Base-by-base conservation (phyloP, 1,140 invertebrate genomes). In the Oppia nitens region DNA sequence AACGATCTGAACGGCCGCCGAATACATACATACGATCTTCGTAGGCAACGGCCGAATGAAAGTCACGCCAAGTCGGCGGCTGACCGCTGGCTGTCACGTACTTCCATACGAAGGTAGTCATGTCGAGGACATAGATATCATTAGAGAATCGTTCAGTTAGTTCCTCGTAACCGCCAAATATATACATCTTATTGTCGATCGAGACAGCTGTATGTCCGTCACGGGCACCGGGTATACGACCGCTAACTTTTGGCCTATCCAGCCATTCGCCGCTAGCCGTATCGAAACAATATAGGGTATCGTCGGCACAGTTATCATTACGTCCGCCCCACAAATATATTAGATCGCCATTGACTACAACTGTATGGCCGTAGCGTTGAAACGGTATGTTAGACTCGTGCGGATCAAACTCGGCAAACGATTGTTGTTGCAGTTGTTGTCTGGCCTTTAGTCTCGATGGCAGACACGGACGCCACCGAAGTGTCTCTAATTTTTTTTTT, bases 181-280 rank as follows among this genome's bases (percentile, higher is more conserved):
- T 82, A 66, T 82, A 89, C 88, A 94, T 93, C 64, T 78, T 79
- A 65, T 85, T 74, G 59, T 77, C 75, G 59, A 87, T 81, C 9
- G 92, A 73, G 69, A 86, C 87, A 2, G 88, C 87, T 17, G 86
- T 83, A 71, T 94, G 90, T 0, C 90, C 90, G 75, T 94, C 90
- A 65, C 87, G 76, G 0, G 86, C 80, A 55, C 79, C 79, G 0
- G 90, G 89, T 49, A 81, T 71, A 14, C 70, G 69, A 0, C 87
- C 87, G 3, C 71, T 72, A 0, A 82, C 79, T 60, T 66, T 28
- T 11, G 84, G 81, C 32, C 71, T 73, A 28, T 71, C 6, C 6
- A 40, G 78, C 88, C 87, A 91, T 61, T 72, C 74, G 21, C 78
- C 71, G 28, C 73, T 79, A 64, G 74, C 79, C n/a, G 82, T 82